Evolutionary conservation across 2,113 vertebrate species (phyloP).

Genomic region (Gobio gobio): DNA sequence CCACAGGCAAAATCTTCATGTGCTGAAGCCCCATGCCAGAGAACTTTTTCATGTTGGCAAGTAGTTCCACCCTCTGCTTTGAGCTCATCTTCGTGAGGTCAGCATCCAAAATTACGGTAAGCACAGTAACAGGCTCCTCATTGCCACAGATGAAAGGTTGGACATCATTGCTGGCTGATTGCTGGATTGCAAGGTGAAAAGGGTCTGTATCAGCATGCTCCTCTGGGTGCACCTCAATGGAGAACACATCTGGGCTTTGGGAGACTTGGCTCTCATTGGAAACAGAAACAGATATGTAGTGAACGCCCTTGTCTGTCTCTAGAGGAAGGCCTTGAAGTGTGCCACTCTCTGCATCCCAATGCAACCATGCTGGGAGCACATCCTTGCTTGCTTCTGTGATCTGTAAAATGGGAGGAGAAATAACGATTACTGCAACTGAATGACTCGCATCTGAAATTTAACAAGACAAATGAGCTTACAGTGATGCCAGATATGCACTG

Average conservation of each 20-base stretch:
- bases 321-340: slow-evolving; percentile 89
- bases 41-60: slow-evolving; percentile 89
- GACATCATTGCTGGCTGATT: slow-evolving; percentile 70
- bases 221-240: slow-evolving; percentile 92
- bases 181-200: slow-evolving; percentile 66
- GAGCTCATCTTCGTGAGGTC: slow-evolving; percentile 97
- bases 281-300: slow-evolving; percentile 86
- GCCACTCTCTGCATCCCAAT: slow-evolving; percentile 82
- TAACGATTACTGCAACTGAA: slow-evolving; percentile 4
- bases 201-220: slow-evolving; percentile 86
- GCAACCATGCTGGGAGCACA: slow-evolving; percentile 88
- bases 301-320: slow-evolving; percentile 91
- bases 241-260: slow-evolving; percentile 84
- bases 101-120: slow-evolving; percentile 95
- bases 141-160: slow-evolving; percentile 79
- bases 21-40: slow-evolving; percentile 86
- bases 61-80: slow-evolving; percentile 85
- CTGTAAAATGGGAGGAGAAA: slow-evolving; percentile 68
- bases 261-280: slow-evolving; percentile 79
- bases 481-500: background rate
- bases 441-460: background rate
- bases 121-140: slow-evolving; percentile 88
- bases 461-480: slow-evolving; percentile 14
- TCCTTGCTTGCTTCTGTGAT: slow-evolving; percentile 88
- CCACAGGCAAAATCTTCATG: slow-evolving; percentile 95